A percentile compares a stretch with the other conserved stretches of the same genome.
These are phyloP conservation scores for Drosophila buzzatii DNA, from an alignment of 2,888 invertebrate genomes.

Conservation along the genomic window DNA sequence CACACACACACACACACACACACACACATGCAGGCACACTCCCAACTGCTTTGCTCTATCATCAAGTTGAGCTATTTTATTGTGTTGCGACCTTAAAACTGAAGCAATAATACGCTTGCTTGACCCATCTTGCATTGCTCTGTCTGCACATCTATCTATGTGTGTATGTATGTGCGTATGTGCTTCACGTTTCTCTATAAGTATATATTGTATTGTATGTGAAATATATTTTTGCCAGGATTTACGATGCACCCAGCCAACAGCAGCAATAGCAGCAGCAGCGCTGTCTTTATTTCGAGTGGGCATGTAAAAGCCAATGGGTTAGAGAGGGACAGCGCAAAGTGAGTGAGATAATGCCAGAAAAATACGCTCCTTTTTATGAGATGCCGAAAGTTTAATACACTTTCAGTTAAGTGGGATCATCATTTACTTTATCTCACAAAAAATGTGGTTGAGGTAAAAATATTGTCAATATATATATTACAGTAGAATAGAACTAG, in stretches of 20 bases:
- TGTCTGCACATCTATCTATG: slow-evolving; percentile 12
- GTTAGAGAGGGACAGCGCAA: slow-evolving; percentile 29
- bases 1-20: slow-evolving; percentile 24
- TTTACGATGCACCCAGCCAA: slow-evolving; percentile 68
- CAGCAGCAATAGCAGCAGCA: slow-evolving; percentile 28
- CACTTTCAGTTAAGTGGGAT: background rate
- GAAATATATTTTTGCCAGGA: slow-evolving; percentile 54
- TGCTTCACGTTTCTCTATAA: slow-evolving; percentile 37
- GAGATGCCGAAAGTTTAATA: background rate
- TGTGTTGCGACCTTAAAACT: slow-evolving; percentile 63
- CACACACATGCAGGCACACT: slow-evolving; percentile 21
- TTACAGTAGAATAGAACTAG: no score
- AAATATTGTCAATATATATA: no score
- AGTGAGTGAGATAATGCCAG: background rate
- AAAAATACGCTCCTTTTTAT: background rate
- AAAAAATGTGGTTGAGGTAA: no score
- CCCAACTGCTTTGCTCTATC: slow-evolving; percentile 51
- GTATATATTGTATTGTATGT: slow-evolving; percentile 45
- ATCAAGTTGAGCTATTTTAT: slow-evolving; percentile 73
- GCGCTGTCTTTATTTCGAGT: slow-evolving; percentile 69
- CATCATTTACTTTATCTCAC: no score
- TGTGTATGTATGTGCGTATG: slow-evolving; percentile 24
- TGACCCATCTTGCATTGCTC: slow-evolving; percentile 48
- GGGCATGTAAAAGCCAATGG: slow-evolving; percentile 38
- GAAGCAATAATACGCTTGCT: slow-evolving; percentile 77